Evolutionary conservation across 2,113 vertebrate species (phyloP).

Genomic region (Abramis brama): DNA sequence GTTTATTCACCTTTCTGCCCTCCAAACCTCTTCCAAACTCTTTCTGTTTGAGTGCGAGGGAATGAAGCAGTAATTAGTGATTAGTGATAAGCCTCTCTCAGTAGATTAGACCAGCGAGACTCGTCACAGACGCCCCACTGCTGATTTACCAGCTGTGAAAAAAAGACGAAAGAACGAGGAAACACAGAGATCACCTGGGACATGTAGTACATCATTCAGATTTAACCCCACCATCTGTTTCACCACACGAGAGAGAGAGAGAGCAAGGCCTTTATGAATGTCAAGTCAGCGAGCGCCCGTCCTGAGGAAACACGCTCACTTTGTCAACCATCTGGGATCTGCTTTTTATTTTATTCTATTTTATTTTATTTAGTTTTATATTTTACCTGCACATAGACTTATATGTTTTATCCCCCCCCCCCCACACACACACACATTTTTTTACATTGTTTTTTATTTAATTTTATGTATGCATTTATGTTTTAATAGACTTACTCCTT

Average conservation of each 20-base stretch:
- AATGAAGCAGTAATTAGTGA: conserved; percentile 24
- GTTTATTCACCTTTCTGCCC: conserved; percentile 21
- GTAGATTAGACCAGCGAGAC: conserved; percentile 39
- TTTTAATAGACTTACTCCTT: not conserved
- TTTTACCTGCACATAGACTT: not conserved
- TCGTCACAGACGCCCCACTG: conserved; percentile 20
- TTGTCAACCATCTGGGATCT: not conserved
- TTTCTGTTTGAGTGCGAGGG: not conserved
- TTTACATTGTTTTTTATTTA: not conserved
- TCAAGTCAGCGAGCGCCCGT: not conserved
- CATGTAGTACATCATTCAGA: conserved; percentile 40
- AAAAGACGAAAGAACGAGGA: conserved; percentile 23
- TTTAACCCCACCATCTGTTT: conserved; percentile 41
- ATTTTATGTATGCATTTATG: not conserved
- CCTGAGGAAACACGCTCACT: not conserved
- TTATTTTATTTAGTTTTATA: no score
- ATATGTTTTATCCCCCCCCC: no score
- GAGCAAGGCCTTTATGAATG: not conserved
- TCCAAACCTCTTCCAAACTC: conserved; percentile 1
- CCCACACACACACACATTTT: no score
- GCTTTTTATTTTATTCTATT: not conserved
- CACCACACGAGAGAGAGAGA: not conserved
- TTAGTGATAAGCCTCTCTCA: conserved; percentile 19
- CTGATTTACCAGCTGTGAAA: conserved; percentile 35
- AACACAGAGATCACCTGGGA: conserved; percentile 32